These are phyloP conservation scores for Lithosia quadra DNA, from an alignment of 2,888 invertebrate genomes.

Conservation along the genomic window DNA sequence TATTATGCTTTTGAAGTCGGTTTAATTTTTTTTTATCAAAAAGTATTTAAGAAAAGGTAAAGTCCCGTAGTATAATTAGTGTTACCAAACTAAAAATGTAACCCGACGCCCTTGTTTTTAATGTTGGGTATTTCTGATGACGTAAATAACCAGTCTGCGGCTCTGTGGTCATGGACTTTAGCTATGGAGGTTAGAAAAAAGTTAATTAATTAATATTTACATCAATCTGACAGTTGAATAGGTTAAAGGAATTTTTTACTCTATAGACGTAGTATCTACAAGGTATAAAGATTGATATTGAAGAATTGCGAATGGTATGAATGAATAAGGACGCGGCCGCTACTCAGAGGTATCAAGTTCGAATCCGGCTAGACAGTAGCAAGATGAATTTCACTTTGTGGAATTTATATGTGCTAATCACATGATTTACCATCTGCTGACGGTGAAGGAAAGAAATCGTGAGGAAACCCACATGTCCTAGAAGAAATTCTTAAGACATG, in stretches of 20 bases:
- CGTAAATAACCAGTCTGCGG: background rate
- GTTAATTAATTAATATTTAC: background rate
- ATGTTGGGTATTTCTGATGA: constrained; percentile 2
- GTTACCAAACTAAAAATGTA: background rate
- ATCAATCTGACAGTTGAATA: background rate
- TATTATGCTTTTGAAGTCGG: too few relatives aligned
- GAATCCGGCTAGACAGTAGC: too few relatives aligned
- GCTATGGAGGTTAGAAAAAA: background rate
- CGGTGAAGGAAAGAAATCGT: too few relatives aligned
- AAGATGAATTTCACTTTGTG: too few relatives aligned
- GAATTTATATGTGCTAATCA: too few relatives aligned
- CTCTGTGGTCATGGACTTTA: constrained; percentile 11
- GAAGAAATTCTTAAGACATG: too few relatives aligned
- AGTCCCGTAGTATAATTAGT: background rate
- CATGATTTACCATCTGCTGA: too few relatives aligned
- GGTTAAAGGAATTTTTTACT: background rate
- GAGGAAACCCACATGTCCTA: too few relatives aligned
- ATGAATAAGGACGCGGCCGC: too few relatives aligned
- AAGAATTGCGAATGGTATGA: background rate
- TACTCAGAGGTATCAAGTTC: too few relatives aligned
- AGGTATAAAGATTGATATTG: background rate
- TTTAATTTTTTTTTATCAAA: too few relatives aligned
- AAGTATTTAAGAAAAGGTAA: background rate
- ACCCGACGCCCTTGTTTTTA: constrained; percentile 3
- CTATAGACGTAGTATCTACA: background rate